Base-by-base conservation (phyloP, 1,140 invertebrate genomes). In the Oedothorax gibbosus region DNA sequence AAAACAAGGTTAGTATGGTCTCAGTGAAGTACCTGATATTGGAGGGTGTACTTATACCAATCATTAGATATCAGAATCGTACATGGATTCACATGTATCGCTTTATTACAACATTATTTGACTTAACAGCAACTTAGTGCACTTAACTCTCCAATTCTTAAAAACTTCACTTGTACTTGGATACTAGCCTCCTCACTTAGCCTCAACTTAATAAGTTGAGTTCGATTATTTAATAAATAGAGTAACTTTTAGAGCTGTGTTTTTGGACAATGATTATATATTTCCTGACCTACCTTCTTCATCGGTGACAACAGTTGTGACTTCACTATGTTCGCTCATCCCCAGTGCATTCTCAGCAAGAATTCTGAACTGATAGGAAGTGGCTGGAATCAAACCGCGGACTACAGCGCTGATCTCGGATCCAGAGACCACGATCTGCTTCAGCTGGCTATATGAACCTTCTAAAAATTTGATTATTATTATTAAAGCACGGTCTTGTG, bases 281-380 rank as follows among this genome's bases (percentile, higher is more conserved):
- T 35, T 35, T 5, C 35, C 1, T 35, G 35, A 35, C 35, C 35
- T 97, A 91, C 87, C 95, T 93, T 96, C 95, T 91, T 97, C 96
- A 86, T 94, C 92, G n/a, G 95, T 96, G 51, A 93, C 94, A 6
- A 95, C 93, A 90, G 94, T 93, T 12, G 96, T 93, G 65, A 97
- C 94, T 87, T 99, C 97, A 20, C 97, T 99, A 15, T 97, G 94
- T 65, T 95, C 94, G 0, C 97, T 97, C 4, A 92, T 93, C 65
- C 98, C 98, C 71, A 97, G 97, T 91, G 98, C 98, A 91, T 99
- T 99, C n/a, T 99, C 95, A 11, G 98, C 98, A 87, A 96, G 93
- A 6, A 99, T 93, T 73, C 98, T 92, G 92, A 99, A 99, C 90
- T 99, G 96, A 90, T 97, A 98, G 90, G 98, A 95, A 60, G 95